A percentile compares a stretch with the other conserved stretches of the same genome.
Conservation (phyloP, 92 coral and sea anemone species). For the Palythoa caribaeorum region DNA sequence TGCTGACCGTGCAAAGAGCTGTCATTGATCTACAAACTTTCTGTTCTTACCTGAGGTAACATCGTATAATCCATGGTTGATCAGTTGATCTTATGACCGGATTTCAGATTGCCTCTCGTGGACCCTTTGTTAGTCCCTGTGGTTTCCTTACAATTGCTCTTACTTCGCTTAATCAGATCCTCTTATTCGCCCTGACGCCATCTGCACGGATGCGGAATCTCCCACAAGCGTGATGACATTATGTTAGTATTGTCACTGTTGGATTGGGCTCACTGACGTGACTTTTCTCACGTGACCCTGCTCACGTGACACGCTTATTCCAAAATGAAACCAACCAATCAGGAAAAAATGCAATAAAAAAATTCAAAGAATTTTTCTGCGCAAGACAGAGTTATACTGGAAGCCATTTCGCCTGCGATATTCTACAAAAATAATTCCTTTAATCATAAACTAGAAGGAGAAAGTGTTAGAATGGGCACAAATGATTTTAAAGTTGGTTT, state of each 20-base stretch:
- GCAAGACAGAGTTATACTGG: not conserved
- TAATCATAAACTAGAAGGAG: not conserved
- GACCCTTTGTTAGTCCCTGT: not conserved
- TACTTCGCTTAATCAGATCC: not conserved
- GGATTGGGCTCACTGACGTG: conserved; percentile 92
- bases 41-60: conserved; percentile 59
- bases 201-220: conserved; percentile 45
- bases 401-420: not conserved
- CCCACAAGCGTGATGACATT: conserved; percentile 73
- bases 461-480: not conserved
- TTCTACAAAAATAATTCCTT: not conserved
- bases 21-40: not conserved
- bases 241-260: conserved; percentile 80
- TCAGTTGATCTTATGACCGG: conserved; percentile 24
- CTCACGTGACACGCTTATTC: not conserved
- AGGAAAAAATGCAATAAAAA: not conserved
- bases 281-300: conserved; percentile 29
- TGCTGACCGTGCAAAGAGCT: conserved; percentile 27
- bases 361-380: not conserved
- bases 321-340: conserved; percentile 69
- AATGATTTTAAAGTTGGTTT: not conserved
- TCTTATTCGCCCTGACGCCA: conserved; percentile 71
- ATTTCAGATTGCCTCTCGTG: conserved; percentile 14
- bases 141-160: not conserved
- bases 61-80: conserved; percentile 64